Percentiles rank a stretch among this genome's conserved stretches.
Conservation (phyloP, 2,888 invertebrate species). For the Cheilosia soror region DNA sequence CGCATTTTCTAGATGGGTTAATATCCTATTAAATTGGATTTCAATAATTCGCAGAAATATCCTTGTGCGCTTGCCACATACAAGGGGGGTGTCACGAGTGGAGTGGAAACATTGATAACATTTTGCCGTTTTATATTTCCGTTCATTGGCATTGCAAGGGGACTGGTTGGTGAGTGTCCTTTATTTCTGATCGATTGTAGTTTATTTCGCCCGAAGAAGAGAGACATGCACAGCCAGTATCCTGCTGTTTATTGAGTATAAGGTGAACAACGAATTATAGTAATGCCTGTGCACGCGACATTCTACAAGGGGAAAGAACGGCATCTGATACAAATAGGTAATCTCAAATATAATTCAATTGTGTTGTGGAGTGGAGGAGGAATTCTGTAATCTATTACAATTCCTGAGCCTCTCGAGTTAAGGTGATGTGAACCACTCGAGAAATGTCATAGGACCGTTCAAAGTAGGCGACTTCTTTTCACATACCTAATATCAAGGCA, state of each 20-base stretch:
- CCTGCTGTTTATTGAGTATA: slow-evolving; percentile 42
- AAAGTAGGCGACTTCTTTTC: too few species aligned
- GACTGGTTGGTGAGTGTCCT: slow-evolving; percentile 39
- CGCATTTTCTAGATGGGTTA: slow-evolving; percentile 68
- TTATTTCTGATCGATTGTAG: slow-evolving; percentile 59
- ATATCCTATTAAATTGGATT: slow-evolving; percentile 68
- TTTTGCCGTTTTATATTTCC: slow-evolving; percentile 65
- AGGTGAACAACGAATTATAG: slow-evolving; percentile 37
- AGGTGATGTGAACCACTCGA: background rate
- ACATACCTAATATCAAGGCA: too few species aligned
- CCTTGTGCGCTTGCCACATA: slow-evolving; percentile 61
- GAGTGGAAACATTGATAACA: slow-evolving; percentile 66
- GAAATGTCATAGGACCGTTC: background rate
- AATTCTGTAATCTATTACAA: slow-evolving; percentile 17
- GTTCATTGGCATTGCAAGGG: slow-evolving; percentile 29
- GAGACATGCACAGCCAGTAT: slow-evolving; percentile 7
- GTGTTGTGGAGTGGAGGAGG: background rate
- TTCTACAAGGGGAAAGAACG: background rate
- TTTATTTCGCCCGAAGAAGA: slow-evolving; percentile 37
- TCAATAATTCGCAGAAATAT: slow-evolving; percentile 66
- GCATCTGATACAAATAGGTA: slow-evolving; percentile 16
- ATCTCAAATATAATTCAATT: slow-evolving; percentile 23
- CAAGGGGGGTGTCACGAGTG: slow-evolving; percentile 45
- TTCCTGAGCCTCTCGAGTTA: background rate
- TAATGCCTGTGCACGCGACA: slow-evolving; percentile 29